A percentile compares a stretch with the other conserved stretches of the same genome.
Evolutionary conservation across 2,888 invertebrate species (phyloP).

Genomic region (Callyntrura guangdongensis): DNA sequence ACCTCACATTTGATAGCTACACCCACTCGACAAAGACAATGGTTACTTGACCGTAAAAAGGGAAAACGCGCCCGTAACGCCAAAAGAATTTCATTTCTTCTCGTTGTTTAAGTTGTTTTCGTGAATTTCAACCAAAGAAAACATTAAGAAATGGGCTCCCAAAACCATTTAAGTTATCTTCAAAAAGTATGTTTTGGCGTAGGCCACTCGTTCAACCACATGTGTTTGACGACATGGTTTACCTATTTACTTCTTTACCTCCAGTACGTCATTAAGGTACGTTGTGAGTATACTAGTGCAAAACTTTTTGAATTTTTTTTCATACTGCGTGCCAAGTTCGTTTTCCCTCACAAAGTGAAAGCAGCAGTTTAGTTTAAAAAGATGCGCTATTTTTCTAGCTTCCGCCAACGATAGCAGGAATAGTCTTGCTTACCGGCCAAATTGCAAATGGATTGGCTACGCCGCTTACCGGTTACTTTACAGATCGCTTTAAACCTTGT

Average conservation of each 20-base stretch:
- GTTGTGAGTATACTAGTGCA: background rate
- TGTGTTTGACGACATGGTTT: slow-evolving; percentile 88
- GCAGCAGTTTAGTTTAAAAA: background rate
- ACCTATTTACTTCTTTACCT: slow-evolving; percentile 87
- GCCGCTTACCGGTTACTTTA: slow-evolving; percentile 87
- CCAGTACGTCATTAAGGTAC: slow-evolving; percentile 86
- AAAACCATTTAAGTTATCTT: slow-evolving; percentile 51
- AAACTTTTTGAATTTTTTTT: background rate
- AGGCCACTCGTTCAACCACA: slow-evolving; percentile 88
- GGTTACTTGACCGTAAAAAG: background rate
- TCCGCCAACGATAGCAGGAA: slow-evolving; percentile 83
- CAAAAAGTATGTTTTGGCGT: slow-evolving; percentile 85
- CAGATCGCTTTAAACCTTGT: slow-evolving; percentile 82
- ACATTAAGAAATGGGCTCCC: slow-evolving; percentile 8
- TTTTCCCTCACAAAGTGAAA: slow-evolving; percentile 2
- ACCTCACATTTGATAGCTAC: too few species aligned
- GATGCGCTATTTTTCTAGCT: slow-evolving; percentile 61
- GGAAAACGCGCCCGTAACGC: background rate
- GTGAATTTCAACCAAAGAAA: background rate
- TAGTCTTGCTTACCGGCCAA: slow-evolving; percentile 85
- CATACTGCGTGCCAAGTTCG: background rate
- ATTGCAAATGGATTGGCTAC: slow-evolving; percentile 87
- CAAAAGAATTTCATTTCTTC: background rate
- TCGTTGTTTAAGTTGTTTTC: background rate
- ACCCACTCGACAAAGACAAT: background rate